Conservation (phyloP, 2,888 invertebrate species). For the Drosophila buzzatii region DNA sequence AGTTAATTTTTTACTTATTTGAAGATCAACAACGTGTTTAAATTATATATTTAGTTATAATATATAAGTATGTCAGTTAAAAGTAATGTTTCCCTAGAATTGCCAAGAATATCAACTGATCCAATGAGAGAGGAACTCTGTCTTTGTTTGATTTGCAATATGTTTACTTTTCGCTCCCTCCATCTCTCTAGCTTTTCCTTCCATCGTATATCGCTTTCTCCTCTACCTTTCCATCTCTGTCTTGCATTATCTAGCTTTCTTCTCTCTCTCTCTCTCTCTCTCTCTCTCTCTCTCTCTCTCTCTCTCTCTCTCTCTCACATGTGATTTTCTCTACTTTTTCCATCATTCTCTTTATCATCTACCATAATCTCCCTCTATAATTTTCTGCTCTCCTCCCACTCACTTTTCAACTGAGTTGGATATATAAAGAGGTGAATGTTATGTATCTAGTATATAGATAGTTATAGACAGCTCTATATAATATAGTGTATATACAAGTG, state of each 20-base stretch:
- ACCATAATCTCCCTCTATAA: background rate
- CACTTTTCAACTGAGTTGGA: constrained; percentile 19
- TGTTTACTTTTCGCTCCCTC: background rate
- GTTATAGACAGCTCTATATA: constrained; percentile 50
- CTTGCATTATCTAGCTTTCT: too few relatives aligned
- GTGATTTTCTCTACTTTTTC: background rate
- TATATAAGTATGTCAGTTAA: constrained; percentile 18
- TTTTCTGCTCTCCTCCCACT: background rate
- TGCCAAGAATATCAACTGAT: constrained; percentile 21
- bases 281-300: background rate
- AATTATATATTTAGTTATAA: constrained; percentile 20
- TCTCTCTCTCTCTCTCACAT: background rate
- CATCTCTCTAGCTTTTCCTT: too few relatives aligned
- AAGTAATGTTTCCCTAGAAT: constrained; percentile 38
- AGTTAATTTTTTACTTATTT: background rate
- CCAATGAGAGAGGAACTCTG: background rate
- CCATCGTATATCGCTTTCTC: background rate
- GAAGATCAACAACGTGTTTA: constrained; percentile 27
- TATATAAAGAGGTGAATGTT: constrained; percentile 38
- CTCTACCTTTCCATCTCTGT: background rate
- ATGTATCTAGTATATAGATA: constrained; percentile 24
- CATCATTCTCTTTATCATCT: background rate
- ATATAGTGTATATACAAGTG: constrained; percentile 70
- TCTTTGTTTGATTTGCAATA: background rate
- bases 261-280: too few relatives aligned